A percentile compares a stretch with the other conserved stretches of the same genome.
These are phyloP conservation scores for Gorsachius goisagi DNA, from an alignment of 2,113 vertebrate species.

Conservation along the genomic window DNA sequence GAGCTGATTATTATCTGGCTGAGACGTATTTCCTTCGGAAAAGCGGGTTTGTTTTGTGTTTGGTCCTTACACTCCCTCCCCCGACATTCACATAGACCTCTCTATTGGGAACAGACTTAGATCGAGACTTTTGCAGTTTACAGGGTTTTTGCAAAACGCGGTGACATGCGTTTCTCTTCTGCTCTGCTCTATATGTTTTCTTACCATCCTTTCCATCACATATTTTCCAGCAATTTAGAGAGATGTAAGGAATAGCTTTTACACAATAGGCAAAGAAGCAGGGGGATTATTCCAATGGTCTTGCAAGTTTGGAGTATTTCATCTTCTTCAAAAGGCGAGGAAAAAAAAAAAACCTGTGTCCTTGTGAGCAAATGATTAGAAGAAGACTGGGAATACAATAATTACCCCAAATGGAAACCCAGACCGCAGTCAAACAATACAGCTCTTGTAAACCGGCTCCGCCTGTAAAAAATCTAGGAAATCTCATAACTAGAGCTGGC, in stretches of 20 bases:
- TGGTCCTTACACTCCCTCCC: neutral
- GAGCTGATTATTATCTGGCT: neutral
- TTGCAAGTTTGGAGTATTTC: constrained; percentile 15
- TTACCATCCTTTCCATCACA: neutral
- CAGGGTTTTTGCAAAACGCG: neutral
- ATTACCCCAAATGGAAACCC: constrained; percentile 59
- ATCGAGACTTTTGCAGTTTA: neutral
- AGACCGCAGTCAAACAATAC: constrained; percentile 59
- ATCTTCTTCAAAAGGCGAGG: constrained; percentile 27
- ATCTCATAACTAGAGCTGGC: constrained; percentile 52
- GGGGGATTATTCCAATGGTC: neutral
- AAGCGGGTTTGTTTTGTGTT: neutral
- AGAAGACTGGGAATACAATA: constrained; percentile 63
- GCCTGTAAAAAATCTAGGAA: constrained; percentile 56
- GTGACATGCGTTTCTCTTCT: neutral
- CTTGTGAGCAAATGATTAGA: constrained; percentile 63
- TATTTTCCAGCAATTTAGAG: constrained; percentile 14
- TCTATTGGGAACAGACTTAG: neutral
- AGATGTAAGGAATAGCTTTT: neutral
- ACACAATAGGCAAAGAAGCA: neutral
- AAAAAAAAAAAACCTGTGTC: neutral
- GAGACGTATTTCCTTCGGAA: neutral
- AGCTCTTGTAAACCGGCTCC: constrained; percentile 33
- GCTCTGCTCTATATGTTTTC: neutral
- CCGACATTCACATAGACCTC: neutral